phyloP scores from a whole-genome alignment of 1,140 invertebrate genomes.

The Homalodisca vitripennis region DNA sequence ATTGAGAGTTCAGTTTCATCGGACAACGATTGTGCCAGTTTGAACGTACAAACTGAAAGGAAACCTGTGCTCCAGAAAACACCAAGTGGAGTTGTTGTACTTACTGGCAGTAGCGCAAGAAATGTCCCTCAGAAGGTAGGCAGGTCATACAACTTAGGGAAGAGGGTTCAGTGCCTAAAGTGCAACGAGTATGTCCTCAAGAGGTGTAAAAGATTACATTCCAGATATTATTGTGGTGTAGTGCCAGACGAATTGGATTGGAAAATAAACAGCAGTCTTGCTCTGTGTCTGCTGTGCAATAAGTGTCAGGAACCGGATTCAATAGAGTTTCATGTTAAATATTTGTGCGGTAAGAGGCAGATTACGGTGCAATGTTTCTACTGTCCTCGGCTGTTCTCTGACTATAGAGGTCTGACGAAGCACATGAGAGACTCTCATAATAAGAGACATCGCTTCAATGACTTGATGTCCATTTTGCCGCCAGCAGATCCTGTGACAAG shows the following conservation, averaged over 20 bases:
- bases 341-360: neutral
- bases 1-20: too few relatives aligned
- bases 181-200: neutral
- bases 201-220: neutral
- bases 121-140: too few relatives aligned
- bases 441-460: neutral
- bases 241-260: neutral
- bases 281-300: neutral
- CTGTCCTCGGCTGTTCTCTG: neutral
- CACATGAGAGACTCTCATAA: neutral
- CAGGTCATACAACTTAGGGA: too few relatives aligned
- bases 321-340: slow-evolving; percentile 12
- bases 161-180: neutral
- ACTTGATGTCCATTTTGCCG: neutral
- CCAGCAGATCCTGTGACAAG: neutral
- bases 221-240: neutral
- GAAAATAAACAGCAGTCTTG: neutral
- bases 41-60: too few relatives aligned
- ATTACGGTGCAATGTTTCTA: slow-evolving; percentile 1
- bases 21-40: too few relatives aligned
- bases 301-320: neutral
- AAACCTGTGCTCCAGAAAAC: too few relatives aligned
- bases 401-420: neutral
- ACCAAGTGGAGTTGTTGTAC: too few relatives aligned
- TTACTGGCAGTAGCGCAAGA: too few relatives aligned